Conservation (phyloP, 2,888 invertebrate species). For the Thereva unica region DNA sequence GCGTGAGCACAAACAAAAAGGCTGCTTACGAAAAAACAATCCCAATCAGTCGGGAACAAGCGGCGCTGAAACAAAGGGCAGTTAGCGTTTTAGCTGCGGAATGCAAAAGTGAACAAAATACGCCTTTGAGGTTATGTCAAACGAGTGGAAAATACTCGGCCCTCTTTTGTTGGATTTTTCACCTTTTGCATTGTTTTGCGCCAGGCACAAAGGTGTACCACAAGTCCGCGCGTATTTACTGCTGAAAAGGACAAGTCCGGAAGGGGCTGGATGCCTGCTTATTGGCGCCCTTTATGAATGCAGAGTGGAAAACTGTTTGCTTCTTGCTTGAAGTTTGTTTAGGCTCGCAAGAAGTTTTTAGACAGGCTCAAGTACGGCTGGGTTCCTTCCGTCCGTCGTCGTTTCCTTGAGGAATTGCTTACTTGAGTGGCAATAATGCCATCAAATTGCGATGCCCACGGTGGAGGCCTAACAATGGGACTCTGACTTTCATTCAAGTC, state of each 20-base stretch:
- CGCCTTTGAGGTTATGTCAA: conserved; percentile 28
- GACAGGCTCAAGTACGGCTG: conserved; percentile 17
- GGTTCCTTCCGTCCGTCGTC: too few relatives aligned
- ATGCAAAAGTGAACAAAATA: conserved; percentile 21
- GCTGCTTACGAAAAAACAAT: too few relatives aligned
- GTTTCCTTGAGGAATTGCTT: conserved; percentile 19
- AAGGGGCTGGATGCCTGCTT: conserved; percentile 20
- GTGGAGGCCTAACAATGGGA: neutral
- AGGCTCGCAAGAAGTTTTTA: conserved; percentile 25
- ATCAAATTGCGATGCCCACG: conserved; percentile 39
- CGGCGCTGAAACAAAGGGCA: conserved; percentile 19
- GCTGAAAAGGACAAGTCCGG: neutral
- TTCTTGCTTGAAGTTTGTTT: conserved; percentile 26
- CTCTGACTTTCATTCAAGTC: neutral
- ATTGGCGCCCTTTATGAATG: conserved; percentile 32
- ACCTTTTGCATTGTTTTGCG: conserved; percentile 33
- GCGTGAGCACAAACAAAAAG: neutral
- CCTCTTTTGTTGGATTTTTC: conserved; percentile 40
- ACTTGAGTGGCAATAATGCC: conserved; percentile 38
- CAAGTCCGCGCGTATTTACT: conserved; percentile 12
- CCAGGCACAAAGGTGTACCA: neutral
- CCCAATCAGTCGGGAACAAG: neutral
- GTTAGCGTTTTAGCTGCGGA: conserved; percentile 10
- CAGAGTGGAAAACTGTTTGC: conserved; percentile 27
- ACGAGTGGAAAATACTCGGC: conserved; percentile 40